These are phyloP conservation scores for Noctua fimbriata DNA, from an alignment of 2,888 invertebrate species.

Conservation along the genomic window DNA sequence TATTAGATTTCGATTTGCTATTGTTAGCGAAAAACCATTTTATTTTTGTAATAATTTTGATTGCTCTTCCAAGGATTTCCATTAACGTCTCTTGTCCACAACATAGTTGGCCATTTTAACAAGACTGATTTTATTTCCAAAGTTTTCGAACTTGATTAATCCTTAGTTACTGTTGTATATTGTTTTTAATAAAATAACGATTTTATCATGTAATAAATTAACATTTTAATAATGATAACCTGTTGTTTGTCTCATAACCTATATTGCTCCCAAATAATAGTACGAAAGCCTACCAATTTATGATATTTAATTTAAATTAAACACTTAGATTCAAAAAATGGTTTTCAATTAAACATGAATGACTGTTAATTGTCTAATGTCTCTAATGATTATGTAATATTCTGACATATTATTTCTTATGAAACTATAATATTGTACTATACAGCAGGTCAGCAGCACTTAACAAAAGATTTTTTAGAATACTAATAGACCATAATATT, in stretches of 20 bases:
- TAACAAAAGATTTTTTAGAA: not conserved
- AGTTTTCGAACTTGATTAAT: conserved; percentile 86
- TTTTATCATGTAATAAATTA: conserved; percentile 90
- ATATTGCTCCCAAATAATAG: conserved; percentile 5
- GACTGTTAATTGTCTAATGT: not conserved
- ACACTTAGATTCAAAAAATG: not conserved
- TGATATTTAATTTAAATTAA: conserved; percentile 10
- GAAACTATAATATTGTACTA: not conserved
- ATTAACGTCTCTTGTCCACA: conserved; percentile 81
- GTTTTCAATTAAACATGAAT: not conserved
- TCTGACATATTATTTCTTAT: conserved; percentile 1
- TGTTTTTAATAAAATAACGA: conserved; percentile 88
- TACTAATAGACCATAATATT: conserved; percentile 8
- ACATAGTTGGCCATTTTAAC: conserved; percentile 90
- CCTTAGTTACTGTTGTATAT: conserved; percentile 89
- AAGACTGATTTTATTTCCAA: conserved; percentile 90
- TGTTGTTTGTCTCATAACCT: conserved; percentile 60
- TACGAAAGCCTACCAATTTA: not conserved
- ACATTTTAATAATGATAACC: conserved; percentile 81
- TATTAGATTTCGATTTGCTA: conserved; percentile 79
- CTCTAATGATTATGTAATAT: not conserved
- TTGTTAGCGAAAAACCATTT: conserved; percentile 78
- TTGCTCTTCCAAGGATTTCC: conserved; percentile 81
- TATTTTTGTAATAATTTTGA: conserved; percentile 77
- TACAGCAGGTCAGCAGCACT: not conserved